Base-by-base conservation (phyloP, 2,888 invertebrate genomes). In the Microchrysa polita region DNA sequence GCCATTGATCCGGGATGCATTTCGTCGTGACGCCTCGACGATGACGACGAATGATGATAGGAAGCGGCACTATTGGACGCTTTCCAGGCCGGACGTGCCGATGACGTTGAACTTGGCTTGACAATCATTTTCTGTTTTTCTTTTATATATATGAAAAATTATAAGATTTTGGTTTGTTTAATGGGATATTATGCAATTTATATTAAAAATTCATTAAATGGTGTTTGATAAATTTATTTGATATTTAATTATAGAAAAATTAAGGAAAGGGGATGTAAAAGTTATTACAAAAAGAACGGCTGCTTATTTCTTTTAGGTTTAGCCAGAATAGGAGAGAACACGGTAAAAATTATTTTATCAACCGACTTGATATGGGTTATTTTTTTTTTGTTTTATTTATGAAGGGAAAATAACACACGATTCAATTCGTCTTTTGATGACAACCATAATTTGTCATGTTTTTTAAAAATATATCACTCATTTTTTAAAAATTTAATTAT, bases 21-120 rank as follows among this genome's bases (percentile, higher is more conserved):
- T 44, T 76, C 76, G 57, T 75, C 76, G 67, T 76, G 76, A 40
- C 75, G 76, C 69, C 76, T 73, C 52, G 76, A 73, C 74, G 77
- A 76, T 74, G 77, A 72, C 34, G 74, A 57, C 44, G 60, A 22
- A 14, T 20, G 27, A 73, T 73, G 73, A 67, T 77, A 76, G 23
- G 74, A 71, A 44, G 67, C 59, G 60, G 71, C 69, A 73, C 65
- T 74, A 74, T 73, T 76, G 53, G 75, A 73, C 55, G 75, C 57
- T 75, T 78, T 78, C 78, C 78, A 78, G 53, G 77, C 69, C 55
- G 76, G 73, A 57, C 76, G 75, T 1, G 61, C 63, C 60, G 76
- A 63, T 74, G 76, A 74, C 69, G 67, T 73, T 73, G 76, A 55
- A 42, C 59, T 53, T 71, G 74, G 18, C 69, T 79, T 76, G 67